phyloP scores from a whole-genome alignment of 2,113 vertebrate genomes.

The Periophthalmodon schlosseri region DNA sequence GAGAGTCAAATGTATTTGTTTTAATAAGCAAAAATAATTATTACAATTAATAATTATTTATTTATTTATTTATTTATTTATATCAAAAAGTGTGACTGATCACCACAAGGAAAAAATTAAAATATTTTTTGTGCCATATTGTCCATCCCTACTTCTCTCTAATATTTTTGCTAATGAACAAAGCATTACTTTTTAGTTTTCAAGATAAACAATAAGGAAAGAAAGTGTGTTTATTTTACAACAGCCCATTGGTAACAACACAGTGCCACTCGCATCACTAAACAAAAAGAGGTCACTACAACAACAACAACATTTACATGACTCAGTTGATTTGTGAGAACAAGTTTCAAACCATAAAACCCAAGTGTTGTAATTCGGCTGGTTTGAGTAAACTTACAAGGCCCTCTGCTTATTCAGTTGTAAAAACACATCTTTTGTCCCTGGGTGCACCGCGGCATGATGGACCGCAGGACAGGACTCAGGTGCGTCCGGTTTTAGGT shows the following conservation, averaged over 20 bases:
- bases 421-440: not conserved
- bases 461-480: not conserved
- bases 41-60: no score
- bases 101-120: no score
- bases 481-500: not conserved
- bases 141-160: not conserved
- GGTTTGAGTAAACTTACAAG: not conserved
- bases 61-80: no score
- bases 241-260: not conserved
- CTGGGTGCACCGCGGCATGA: not conserved
- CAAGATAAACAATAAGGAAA: not conserved
- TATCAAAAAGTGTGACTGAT: not conserved
- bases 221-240: not conserved
- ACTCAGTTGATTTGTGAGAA: not conserved
- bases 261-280: not conserved
- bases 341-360: conserved; percentile 8
- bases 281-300: conserved; percentile 1
- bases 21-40: not conserved
- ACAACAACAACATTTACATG: not conserved
- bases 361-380: not conserved
- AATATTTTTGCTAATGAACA: not conserved
- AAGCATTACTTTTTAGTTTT: no score
- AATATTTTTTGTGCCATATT: no score
- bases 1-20: not conserved
- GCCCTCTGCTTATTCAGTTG: not conserved